Conservation (phyloP, 2,113 vertebrate species). For the Drymodes brunneopygia region DNA sequence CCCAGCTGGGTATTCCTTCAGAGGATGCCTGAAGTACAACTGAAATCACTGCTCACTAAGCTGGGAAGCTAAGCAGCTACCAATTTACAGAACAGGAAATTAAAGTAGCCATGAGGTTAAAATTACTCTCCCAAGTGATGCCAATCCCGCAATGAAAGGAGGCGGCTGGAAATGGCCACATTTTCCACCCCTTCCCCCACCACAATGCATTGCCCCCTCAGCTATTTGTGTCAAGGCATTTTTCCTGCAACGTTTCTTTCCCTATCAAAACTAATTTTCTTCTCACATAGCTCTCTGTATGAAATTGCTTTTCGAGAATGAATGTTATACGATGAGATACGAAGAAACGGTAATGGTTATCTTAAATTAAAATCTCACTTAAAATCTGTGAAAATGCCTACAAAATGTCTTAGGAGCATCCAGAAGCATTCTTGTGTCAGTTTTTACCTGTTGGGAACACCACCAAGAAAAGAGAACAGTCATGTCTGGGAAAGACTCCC, state of each 20-base stretch:
- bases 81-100: slow-evolving; percentile 47
- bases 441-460: not conserved
- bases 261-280: not conserved
- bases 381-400: not conserved
- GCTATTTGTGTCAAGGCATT: not conserved
- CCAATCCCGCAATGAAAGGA: slow-evolving; percentile 40
- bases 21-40: not conserved
- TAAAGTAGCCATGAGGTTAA: slow-evolving; percentile 32
- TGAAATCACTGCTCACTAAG: not conserved
- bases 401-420: not conserved
- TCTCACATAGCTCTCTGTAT: not conserved
- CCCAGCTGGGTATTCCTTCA: not conserved
- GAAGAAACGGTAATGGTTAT: not conserved
- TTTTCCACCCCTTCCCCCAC: slow-evolving; percentile 21
- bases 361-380: not conserved
- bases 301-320: not conserved
- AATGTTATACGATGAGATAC: not conserved
- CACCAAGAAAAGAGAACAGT: not conserved
- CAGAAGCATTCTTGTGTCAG: not conserved
- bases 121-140: slow-evolving; percentile 11
- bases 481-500: not conserved
- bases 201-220: not conserved
- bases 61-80: slow-evolving; percentile 22
- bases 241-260: not conserved
- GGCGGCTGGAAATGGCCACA: not conserved